Conservation (phyloP, 2,797 vertebrate genomes). For the Zenarchopterus dispar region DNA sequence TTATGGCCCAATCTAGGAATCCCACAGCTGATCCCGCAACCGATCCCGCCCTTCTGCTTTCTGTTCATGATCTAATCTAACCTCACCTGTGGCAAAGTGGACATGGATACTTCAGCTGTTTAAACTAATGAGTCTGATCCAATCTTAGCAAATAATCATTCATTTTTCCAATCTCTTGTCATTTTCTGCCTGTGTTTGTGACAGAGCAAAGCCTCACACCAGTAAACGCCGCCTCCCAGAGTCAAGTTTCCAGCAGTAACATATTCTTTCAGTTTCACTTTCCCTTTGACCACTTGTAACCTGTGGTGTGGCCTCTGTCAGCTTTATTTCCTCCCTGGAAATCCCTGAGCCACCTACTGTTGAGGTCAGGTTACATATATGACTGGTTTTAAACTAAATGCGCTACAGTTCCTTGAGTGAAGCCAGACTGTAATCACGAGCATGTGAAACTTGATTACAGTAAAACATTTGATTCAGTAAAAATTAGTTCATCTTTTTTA, state of each 20-base stretch:
- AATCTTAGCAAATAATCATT: neutral
- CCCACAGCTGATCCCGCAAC: neutral
- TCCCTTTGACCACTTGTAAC: slow-evolving; percentile 6
- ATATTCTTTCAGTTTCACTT: slow-evolving; percentile 39
- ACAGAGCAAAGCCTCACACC: neutral
- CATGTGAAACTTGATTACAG: neutral
- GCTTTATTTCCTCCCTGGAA: slow-evolving; percentile 2
- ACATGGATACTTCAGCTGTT: neutral
- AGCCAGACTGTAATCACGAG: neutral
- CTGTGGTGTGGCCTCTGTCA: accelerated
- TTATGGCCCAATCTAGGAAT: slow-evolving; percentile 51
- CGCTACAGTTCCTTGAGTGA: neutral
- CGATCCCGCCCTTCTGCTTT: slow-evolving; percentile 45
- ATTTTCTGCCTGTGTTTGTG: neutral
- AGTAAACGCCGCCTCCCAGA: neutral
- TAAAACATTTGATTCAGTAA: neutral
- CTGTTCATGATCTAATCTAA: neutral
- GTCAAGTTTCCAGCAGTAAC: too few species aligned
- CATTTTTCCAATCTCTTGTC: too few species aligned
- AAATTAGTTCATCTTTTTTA: neutral
- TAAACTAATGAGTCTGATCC: neutral
- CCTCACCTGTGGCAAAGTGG: neutral
- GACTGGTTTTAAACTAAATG: neutral
- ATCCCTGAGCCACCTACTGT: neutral
- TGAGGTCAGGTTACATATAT: neutral